Conservation (phyloP, 2,113 vertebrate genomes). For the Clupea harengus region DNA sequence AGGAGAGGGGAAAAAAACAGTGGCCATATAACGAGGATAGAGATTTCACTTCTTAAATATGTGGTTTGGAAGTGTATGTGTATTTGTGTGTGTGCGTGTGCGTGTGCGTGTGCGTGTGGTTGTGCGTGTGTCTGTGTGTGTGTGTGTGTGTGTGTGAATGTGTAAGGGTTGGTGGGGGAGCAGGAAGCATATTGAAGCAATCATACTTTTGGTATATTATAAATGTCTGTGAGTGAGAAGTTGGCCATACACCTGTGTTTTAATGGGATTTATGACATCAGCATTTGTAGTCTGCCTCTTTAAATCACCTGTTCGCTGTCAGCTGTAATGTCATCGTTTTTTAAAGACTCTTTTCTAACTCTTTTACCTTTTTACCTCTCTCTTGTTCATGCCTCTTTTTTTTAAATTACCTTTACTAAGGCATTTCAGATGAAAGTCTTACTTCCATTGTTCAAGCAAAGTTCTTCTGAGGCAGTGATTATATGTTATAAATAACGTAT, state of each 20-base stretch:
- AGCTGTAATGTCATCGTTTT: constrained; percentile 50
- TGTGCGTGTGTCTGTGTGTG: not conserved
- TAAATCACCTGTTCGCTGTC: constrained; percentile 72
- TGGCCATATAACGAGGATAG: constrained; percentile 12
- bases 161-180: constrained; percentile 27
- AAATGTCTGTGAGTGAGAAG: constrained; percentile 52
- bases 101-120: not conserved
- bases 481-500: not conserved
- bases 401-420: not conserved
- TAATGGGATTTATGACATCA: constrained; percentile 64
- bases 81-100: not conserved
- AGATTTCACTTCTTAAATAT: constrained; percentile 47
- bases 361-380: not conserved
- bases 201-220: constrained; percentile 54
- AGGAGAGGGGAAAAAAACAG: constrained; percentile 26
- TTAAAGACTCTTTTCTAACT: not conserved
- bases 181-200: constrained; percentile 68
- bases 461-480: not conserved
- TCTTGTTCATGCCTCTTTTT: constrained; percentile 19
- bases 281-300: constrained; percentile 59
- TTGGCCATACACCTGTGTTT: constrained; percentile 57
- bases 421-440: not conserved
- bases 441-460: not conserved
- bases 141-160: not conserved
- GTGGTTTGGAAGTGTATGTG: not conserved